Conservation (phyloP, 2,888 invertebrate species). For the Epinotia bilunana region DNA sequence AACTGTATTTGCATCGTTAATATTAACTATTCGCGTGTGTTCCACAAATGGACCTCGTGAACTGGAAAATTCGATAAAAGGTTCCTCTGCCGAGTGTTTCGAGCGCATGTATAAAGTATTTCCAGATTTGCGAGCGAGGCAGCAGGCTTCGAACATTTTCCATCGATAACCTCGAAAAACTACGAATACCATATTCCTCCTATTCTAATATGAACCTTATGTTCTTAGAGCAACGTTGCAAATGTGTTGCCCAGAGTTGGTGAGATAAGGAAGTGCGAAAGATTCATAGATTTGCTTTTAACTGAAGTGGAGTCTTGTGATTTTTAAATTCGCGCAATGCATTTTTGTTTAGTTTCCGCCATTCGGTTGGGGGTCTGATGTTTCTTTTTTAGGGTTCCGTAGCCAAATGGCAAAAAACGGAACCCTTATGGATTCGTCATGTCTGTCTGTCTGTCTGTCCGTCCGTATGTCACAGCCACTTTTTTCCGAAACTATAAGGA, state of each 20-base stretch:
- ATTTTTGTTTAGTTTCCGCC: conserved; percentile 28
- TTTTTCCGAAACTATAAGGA: too few relatives aligned
- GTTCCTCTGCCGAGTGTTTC: conserved; percentile 22
- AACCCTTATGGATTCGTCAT: too few relatives aligned
- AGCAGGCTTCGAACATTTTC: background rate
- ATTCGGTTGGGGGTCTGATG: background rate
- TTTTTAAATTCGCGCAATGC: conserved; percentile 21
- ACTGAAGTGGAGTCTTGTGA: conserved; percentile 15
- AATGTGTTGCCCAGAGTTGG: background rate
- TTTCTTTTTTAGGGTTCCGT: too few relatives aligned
- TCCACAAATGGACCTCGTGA: conserved; percentile 36
- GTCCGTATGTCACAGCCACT: too few relatives aligned
- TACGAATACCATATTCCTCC: background rate
- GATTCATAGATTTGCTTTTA: conserved; percentile 25
- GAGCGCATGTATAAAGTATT: conserved; percentile 31
- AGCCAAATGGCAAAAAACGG: too few relatives aligned
- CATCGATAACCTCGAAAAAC: background rate
- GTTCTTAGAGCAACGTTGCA: background rate
- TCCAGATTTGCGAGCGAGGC: conserved; percentile 17
- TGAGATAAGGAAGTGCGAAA: background rate
- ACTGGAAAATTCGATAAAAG: conserved; percentile 49
- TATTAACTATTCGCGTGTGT: conserved; percentile 22
- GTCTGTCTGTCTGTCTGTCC: too few relatives aligned
- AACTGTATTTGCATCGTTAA: conserved; percentile 13
- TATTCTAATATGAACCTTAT: background rate